Percentiles rank a stretch among this genome's conserved stretches.
phyloP scores from a whole-genome alignment of 2,113 vertebrate species.

The Ancistrus triradiatus region DNA sequence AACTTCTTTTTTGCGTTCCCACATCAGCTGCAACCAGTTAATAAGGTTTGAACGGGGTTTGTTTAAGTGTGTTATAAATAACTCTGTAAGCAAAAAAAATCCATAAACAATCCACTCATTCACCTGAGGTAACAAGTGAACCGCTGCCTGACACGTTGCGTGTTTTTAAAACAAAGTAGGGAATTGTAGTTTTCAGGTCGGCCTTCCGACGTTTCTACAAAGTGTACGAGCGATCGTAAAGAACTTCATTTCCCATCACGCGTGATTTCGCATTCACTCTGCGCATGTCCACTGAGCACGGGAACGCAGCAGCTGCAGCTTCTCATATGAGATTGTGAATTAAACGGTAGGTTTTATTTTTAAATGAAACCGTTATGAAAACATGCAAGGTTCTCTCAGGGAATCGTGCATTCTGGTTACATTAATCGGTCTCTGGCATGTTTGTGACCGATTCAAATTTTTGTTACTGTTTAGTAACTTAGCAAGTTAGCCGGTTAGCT shows the following conservation, averaged over 20 bases:
- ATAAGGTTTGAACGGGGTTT: too few relatives aligned
- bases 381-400: background rate
- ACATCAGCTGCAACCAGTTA: too few relatives aligned
- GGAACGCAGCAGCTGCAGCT: background rate
- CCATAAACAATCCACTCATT: background rate
- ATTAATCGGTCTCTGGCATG: background rate
- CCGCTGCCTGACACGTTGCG: slow-evolving; percentile 56
- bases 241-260: slow-evolving; percentile 51
- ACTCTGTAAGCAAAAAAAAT: too few relatives aligned
- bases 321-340: slow-evolving; percentile 4
- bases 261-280: slow-evolving; percentile 1
- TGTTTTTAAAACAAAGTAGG: background rate
- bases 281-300: slow-evolving; percentile 13
- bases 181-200: slow-evolving; percentile 54
- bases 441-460: background rate
- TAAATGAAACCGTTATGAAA: too few relatives aligned
- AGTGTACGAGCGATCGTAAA: too few relatives aligned
- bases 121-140: background rate
- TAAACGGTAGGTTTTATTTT: background rate
- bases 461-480: background rate
- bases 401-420: background rate
- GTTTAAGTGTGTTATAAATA: too few relatives aligned
- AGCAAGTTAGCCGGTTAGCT: background rate
- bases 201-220: background rate
- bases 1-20: too few relatives aligned